A percentile compares a stretch with the other conserved stretches of the same genome.
These are phyloP conservation scores for Scaeva pyrastri DNA, from an alignment of 2,888 invertebrate species.

Conservation along the genomic window DNA sequence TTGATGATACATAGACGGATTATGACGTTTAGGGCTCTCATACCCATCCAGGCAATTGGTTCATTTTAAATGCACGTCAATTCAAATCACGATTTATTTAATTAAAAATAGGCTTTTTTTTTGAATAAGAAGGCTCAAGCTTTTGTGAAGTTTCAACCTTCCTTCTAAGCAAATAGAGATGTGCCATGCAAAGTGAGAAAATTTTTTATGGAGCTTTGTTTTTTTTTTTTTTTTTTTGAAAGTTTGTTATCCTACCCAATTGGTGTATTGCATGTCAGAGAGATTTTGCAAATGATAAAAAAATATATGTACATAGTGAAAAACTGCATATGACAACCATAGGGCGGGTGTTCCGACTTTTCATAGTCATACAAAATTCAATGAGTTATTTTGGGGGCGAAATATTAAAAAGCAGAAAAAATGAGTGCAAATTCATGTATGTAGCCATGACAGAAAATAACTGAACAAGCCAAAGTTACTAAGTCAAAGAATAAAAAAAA, in stretches of 20 bases:
- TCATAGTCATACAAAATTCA: constrained; percentile 8
- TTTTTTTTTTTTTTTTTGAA: constrained; percentile 10
- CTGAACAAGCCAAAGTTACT: constrained; percentile 5
- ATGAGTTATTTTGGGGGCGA: constrained; percentile 1
- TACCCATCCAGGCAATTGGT: constrained; percentile 9
- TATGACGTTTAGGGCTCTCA: background rate
- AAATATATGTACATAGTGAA: constrained; percentile 3
- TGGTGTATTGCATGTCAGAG: constrained; percentile 26
- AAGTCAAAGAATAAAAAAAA: background rate
- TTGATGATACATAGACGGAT: constrained; percentile 16
- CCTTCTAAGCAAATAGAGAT: constrained; percentile 31
- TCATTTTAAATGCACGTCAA: constrained; percentile 41
- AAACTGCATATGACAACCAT: constrained; percentile 34
- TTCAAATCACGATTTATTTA: constrained; percentile 65
- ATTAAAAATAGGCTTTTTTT: constrained; percentile 26
- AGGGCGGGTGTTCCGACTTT: background rate
- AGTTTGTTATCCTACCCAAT: background rate
- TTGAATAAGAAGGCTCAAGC: background rate
- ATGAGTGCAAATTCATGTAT: constrained; percentile 37
- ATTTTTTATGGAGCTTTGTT: constrained; percentile 1
- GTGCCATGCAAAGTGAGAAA: constrained; percentile 24
- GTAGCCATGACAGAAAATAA: constrained; percentile 18
- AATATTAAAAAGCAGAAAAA: constrained; percentile 32
- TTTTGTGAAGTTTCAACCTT: background rate
- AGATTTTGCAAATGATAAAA: background rate